Evolutionary conservation across 2,888 invertebrate genomes (phyloP).

Genomic region (Drosophila austrosaltans): DNA sequence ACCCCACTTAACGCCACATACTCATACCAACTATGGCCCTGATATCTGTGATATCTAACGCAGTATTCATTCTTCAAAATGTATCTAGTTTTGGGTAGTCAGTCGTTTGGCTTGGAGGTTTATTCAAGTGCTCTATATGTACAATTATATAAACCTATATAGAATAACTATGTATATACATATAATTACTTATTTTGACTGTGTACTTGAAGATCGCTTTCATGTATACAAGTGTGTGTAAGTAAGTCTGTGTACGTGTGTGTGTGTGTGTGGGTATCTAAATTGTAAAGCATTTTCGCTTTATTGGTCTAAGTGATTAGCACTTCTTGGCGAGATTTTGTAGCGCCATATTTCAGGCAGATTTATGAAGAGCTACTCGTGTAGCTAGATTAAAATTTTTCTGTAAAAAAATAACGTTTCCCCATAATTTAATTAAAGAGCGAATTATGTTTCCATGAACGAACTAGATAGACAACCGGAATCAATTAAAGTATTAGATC

Average conservation of each 20-base stretch:
- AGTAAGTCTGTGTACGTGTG: not conserved
- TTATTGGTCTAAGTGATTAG: constrained; percentile 77
- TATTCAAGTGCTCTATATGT: constrained; percentile 19
- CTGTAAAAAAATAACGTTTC: not conserved
- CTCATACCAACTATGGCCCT: constrained; percentile 11
- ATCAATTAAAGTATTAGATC: not conserved
- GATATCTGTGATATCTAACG: constrained; percentile 23
- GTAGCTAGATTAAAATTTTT: constrained; percentile 4
- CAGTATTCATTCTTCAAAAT: constrained; percentile 11
- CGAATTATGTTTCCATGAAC: not conserved
- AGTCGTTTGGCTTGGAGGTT: constrained; percentile 23
- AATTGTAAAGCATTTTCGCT: constrained; percentile 69
- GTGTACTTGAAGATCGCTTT: constrained; percentile 50
- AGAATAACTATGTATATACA: not conserved
- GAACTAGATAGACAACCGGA: not conserved
- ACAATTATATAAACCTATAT: not conserved
- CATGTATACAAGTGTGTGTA: not conserved
- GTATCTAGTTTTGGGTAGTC: constrained; percentile 12
- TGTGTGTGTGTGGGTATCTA: constrained; percentile 42
- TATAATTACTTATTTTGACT: constrained; percentile 32
- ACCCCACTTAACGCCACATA: constrained; percentile 4
- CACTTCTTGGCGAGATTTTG: constrained; percentile 70
- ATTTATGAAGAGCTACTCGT: constrained; percentile 19
- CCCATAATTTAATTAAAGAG: constrained; percentile 2
- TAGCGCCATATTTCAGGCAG: constrained; percentile 25